phyloP scores from a whole-genome alignment of 2,797 vertebrate genomes.

The Pangasius larnaudii region DNA sequence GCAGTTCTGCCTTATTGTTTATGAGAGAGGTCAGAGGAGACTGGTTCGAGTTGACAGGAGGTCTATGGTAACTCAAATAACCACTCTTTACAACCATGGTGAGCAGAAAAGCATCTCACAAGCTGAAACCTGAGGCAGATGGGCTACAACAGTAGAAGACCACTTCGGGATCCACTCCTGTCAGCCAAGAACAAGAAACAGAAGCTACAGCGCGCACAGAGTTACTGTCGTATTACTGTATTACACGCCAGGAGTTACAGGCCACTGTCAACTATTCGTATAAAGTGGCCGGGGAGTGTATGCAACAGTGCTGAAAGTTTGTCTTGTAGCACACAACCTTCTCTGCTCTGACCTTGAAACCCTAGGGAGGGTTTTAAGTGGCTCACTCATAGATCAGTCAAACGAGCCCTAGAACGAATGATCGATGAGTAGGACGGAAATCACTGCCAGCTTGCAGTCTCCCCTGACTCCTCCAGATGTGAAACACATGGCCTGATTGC shows the following conservation, averaged over 20 bases:
- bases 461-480: conserved; percentile 36
- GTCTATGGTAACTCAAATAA: background rate
- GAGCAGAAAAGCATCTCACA: background rate
- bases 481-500: conserved; percentile 44
- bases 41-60: background rate
- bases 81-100: background rate
- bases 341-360: conserved; percentile 68
- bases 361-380: conserved; percentile 46
- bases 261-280: background rate
- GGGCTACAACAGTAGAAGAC: background rate
- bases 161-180: background rate
- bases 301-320: background rate
- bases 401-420: conserved; percentile 34
- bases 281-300: background rate
- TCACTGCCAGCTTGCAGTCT: conserved; percentile 17
- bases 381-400: conserved; percentile 48
- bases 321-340: background rate
- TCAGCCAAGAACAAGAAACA: background rate
- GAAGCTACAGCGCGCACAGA: background rate
- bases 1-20: background rate
- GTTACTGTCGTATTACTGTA: background rate
- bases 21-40: background rate
- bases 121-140: background rate
- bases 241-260: background rate
- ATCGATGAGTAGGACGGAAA: conserved; percentile 49